Evolutionary conservation across 2,797 vertebrate genomes (phyloP).

Genomic region (Ataeniobius toweri): DNA sequence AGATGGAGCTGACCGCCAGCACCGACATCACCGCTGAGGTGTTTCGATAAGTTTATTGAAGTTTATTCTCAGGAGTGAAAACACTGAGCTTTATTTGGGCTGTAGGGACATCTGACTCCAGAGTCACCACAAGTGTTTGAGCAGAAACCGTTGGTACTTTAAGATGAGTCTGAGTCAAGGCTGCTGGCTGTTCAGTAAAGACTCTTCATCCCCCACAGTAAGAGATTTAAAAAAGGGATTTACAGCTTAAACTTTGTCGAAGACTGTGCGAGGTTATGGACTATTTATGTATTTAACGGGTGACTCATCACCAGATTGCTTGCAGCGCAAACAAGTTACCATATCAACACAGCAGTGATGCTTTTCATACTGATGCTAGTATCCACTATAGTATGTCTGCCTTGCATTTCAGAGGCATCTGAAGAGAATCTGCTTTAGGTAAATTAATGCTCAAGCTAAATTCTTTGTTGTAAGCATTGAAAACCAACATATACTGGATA

Average conservation of each 20-base stretch:
- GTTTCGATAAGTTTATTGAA: constrained; percentile 22
- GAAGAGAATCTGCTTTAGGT: too few relatives aligned
- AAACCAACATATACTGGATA: too few relatives aligned
- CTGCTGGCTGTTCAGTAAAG: background rate
- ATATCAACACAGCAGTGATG: background rate
- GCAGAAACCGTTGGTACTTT: constrained; percentile 12
- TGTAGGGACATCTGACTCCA: constrained; percentile 13
- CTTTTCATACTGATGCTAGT: background rate
- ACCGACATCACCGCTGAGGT: background rate
- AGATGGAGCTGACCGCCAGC: constrained; percentile 40
- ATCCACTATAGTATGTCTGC: background rate
- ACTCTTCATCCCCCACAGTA: background rate
- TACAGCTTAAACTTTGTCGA: background rate
- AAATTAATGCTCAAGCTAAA: too few relatives aligned
- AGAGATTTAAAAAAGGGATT: background rate
- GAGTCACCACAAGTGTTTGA: background rate
- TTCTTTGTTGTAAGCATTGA: too few relatives aligned
- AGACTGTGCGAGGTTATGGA: too few relatives aligned
- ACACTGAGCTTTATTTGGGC: background rate
- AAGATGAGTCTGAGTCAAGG: background rate
- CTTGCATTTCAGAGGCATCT: too few relatives aligned
- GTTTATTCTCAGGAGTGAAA: constrained; percentile 22
- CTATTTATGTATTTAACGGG: too few relatives aligned
- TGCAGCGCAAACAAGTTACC: too few relatives aligned
- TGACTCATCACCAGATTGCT: too few relatives aligned